These are phyloP conservation scores for Cladorhizidae sp. DNA, from an alignment of 37 sponge, comb jelly and placozoan species.

Conservation along the genomic window DNA sequence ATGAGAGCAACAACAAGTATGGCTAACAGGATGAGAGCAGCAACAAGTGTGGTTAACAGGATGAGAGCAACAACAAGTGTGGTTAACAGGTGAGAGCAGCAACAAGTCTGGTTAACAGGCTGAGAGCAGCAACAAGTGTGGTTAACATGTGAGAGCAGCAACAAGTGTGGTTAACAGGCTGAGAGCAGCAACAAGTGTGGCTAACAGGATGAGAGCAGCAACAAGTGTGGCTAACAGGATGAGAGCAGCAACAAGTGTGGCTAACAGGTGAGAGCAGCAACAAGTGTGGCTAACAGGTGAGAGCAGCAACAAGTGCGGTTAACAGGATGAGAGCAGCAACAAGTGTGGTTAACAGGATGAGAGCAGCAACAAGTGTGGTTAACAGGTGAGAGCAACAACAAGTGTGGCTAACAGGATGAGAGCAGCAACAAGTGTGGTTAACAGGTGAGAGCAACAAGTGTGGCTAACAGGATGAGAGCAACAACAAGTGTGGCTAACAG, in stretches of 20 bases:
- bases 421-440: background rate
- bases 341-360: background rate
- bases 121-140: no score
- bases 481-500: no score
- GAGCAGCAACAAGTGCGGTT: background rate
- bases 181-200: background rate
- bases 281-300: no score
- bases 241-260: no score
- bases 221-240: no score
- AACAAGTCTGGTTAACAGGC: background rate
- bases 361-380: background rate
- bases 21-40: background rate
- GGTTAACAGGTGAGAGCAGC: background rate
- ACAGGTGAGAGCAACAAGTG: no score
- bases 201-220: background rate
- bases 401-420: background rate
- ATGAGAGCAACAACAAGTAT: background rate
- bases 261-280: background rate
- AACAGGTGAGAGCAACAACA: no score
- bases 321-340: background rate
- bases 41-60: no score
- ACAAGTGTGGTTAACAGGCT: no score
- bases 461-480: background rate
- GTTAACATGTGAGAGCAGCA: background rate
- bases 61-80: background rate